These are phyloP conservation scores for Acanthaster planci DNA, from an alignment of 35 echinoderm and acorn worm species.

Conservation along the genomic window DNA sequence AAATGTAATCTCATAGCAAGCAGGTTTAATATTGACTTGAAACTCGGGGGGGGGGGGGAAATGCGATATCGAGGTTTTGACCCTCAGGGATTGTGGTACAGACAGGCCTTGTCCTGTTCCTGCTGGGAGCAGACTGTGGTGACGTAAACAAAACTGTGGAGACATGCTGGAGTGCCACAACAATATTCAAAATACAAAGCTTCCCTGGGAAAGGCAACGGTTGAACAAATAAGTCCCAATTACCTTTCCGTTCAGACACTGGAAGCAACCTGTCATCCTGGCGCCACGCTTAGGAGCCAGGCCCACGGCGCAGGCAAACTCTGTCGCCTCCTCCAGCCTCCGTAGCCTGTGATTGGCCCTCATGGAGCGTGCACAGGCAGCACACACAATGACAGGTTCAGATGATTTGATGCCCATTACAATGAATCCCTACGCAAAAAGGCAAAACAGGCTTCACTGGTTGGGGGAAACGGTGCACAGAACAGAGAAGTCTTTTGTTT, in stretches of 20 bases:
- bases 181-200: not conserved
- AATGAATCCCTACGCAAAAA: slow-evolving; percentile 65
- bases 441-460: no score
- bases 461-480: no score
- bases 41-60: no score
- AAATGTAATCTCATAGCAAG: no score
- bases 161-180: not conserved
- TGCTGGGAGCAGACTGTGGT: not conserved
- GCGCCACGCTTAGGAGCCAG: slow-evolving; percentile 60
- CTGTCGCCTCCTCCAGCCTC: slow-evolving; percentile 51
- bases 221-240: not conserved
- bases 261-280: slow-evolving; percentile 80
- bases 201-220: not conserved
- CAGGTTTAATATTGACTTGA: no score
- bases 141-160: not conserved
- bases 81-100: no score
- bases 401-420: slow-evolving; percentile 47
- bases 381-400: slow-evolving; percentile 61
- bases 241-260: slow-evolving; percentile 98
- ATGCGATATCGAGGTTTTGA: no score
- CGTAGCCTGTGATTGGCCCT: slow-evolving; percentile 75
- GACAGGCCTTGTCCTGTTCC: not conserved
- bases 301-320: slow-evolving; percentile 80
- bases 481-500: no score
- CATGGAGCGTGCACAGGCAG: slow-evolving; percentile 74